Percentiles rank a stretch among this genome's conserved stretches.
Evolutionary conservation across 2,113 vertebrate species (phyloP).

Genomic region (Laticauda laticaudata): DNA sequence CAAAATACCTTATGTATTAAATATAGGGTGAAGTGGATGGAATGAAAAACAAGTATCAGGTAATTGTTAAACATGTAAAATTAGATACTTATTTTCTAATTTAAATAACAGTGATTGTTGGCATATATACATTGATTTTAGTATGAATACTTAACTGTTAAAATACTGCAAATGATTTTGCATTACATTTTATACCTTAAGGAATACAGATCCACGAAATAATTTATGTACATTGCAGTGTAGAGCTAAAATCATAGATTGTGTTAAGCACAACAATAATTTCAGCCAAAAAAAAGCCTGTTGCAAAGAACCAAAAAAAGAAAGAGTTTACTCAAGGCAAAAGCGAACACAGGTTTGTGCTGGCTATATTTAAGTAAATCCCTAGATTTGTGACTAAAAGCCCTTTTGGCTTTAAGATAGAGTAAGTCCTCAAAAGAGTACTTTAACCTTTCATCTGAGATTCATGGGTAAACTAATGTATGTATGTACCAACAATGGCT

Average conservation of each 20-base stretch:
- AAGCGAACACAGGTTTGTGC: neutral
- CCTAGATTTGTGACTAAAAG: neutral
- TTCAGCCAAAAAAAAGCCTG: neutral
- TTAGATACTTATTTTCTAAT: conserved; percentile 18
- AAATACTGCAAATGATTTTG: conserved; percentile 7
- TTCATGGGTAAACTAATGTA: neutral
- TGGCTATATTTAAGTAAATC: neutral
- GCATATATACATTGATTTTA: conserved; percentile 15
- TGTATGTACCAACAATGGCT: neutral
- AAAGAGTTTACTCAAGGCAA: neutral
- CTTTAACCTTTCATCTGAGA: neutral
- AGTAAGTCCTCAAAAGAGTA: neutral
- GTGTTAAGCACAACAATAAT: neutral
- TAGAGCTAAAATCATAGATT: neutral
- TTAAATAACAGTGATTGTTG: conserved; percentile 8
- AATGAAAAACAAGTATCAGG: conserved; percentile 42
- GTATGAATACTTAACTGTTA: neutral
- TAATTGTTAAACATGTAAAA: conserved; percentile 33
- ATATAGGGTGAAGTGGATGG: conserved; percentile 40
- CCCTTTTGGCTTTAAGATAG: neutral
- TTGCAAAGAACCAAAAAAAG: neutral
- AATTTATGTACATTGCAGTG: neutral
- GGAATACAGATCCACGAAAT: neutral
- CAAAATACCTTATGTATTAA: conserved; percentile 41
- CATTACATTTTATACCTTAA: neutral